A percentile compares a stretch with the other conserved stretches of the same genome.
Evolutionary conservation across 2,888 invertebrate species (phyloP).

Genomic region (Cantharis lateralis): DNA sequence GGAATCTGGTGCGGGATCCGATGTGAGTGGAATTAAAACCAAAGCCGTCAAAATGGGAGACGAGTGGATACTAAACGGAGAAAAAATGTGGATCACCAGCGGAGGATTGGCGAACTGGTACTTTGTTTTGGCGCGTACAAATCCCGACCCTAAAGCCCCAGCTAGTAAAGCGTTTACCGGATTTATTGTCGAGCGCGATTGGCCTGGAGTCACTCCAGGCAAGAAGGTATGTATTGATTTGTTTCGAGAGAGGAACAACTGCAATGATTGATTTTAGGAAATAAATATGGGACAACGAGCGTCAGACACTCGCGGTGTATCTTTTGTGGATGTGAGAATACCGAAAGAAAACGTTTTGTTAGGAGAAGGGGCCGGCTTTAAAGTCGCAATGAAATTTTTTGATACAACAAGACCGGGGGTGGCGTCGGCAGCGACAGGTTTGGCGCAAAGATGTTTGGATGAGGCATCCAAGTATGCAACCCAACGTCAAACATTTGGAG

Average conservation of each 20-base stretch:
- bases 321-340: constrained; percentile 95
- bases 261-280: constrained; percentile 64
- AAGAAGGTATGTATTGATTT: constrained; percentile 70
- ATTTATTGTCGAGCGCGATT: constrained; percentile 93
- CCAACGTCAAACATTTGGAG: constrained; percentile 93
- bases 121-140: constrained; percentile 91
- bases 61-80: constrained; percentile 89
- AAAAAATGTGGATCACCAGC: constrained; percentile 99
- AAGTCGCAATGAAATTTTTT: constrained; percentile 96
- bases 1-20: constrained; percentile 95
- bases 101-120: constrained; percentile 97
- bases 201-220: constrained; percentile 84
- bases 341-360: constrained; percentile 92
- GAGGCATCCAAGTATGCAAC: constrained; percentile 91
- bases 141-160: constrained; percentile 89
- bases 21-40: constrained; percentile 90
- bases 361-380: constrained; percentile 92
- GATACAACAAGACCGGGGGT: constrained; percentile 93
- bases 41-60: constrained; percentile 93
- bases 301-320: constrained; percentile 93
- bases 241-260: not conserved
- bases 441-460: constrained; percentile 88
- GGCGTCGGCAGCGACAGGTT: constrained; percentile 87
- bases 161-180: constrained; percentile 94
- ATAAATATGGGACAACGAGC: constrained; percentile 96